Conservation (phyloP, 2,113 vertebrate genomes). For the Copsychus sechellarum region DNA sequence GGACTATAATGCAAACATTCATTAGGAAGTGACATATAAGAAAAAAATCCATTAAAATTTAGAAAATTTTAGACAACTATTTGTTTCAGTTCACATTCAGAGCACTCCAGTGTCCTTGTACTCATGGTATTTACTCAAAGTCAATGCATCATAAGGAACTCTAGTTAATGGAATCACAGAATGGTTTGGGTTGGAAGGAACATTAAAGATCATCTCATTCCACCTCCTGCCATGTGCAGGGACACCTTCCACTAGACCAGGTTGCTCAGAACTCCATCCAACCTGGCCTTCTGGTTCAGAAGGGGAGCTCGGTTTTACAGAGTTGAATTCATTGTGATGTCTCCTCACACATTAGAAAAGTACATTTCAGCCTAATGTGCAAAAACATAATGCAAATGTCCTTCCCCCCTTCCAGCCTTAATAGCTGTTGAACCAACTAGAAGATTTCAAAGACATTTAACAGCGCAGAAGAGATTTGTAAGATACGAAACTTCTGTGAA, state of each 20-base stretch:
- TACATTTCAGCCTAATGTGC: not conserved
- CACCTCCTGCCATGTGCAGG: not conserved
- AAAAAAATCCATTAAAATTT: not conserved
- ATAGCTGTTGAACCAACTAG: not conserved
- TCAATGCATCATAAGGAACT: not conserved
- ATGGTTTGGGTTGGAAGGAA: not conserved
- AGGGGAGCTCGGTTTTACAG: not conserved
- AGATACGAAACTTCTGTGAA: not conserved
- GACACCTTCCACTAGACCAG: not conserved
- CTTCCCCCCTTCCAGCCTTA: not conserved
- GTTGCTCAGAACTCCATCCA: not conserved
- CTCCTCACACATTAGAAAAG: not conserved
- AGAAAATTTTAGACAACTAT: not conserved
- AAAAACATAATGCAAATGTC: not conserved
- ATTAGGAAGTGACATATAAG: not conserved
- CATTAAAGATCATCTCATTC: not conserved
- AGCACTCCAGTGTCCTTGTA: not conserved
- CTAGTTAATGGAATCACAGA: not conserved
- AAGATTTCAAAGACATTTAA: not conserved
- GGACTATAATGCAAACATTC: not conserved
- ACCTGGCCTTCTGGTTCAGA: not conserved
- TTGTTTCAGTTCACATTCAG: not conserved
- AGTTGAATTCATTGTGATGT: not conserved
- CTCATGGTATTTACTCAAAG: fast-evolving
- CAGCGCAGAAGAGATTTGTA: not conserved